Conservation (phyloP, 64 coral and sea anemone genomes). For the Acropora tenuis region DNA sequence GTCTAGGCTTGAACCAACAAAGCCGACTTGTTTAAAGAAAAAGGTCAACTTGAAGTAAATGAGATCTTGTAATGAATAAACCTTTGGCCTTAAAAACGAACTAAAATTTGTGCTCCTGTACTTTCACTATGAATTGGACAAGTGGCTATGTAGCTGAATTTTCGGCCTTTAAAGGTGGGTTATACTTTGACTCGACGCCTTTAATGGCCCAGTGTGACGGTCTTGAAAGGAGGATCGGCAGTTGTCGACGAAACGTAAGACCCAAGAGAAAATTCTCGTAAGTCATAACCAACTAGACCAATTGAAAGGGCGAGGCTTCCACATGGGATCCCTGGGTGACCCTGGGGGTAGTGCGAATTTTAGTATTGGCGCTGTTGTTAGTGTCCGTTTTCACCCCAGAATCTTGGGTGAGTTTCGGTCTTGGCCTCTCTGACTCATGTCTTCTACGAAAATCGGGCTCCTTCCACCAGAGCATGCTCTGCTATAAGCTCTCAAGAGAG, state of each 20-base stretch:
- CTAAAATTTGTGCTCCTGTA: too few species aligned
- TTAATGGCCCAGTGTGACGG: too few species aligned
- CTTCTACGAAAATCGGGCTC: background rate
- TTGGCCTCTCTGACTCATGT: background rate
- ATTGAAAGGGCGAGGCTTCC: background rate
- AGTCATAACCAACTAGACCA: conserved; percentile 21
- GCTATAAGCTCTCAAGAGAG: background rate
- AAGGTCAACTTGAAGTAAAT: too few species aligned
- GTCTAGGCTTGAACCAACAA: too few species aligned
- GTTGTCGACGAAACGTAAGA: conserved; percentile 19
- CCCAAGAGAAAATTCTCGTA: background rate
- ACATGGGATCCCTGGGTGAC: background rate
- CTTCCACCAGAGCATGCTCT: background rate
- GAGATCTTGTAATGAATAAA: too few species aligned
- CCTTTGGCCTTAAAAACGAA: too few species aligned
- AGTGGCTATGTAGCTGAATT: too few species aligned
- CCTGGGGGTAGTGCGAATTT: background rate
- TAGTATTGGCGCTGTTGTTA: background rate
- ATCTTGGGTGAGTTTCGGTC: background rate
- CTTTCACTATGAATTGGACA: too few species aligned
- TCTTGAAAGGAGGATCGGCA: background rate
- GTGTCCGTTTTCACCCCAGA: background rate
- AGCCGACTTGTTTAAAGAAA: too few species aligned
- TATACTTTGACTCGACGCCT: too few species aligned
- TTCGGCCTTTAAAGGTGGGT: too few species aligned